Base-by-base conservation (phyloP, 1,140 invertebrate genomes). In the Phocides pigmalion region DNA sequence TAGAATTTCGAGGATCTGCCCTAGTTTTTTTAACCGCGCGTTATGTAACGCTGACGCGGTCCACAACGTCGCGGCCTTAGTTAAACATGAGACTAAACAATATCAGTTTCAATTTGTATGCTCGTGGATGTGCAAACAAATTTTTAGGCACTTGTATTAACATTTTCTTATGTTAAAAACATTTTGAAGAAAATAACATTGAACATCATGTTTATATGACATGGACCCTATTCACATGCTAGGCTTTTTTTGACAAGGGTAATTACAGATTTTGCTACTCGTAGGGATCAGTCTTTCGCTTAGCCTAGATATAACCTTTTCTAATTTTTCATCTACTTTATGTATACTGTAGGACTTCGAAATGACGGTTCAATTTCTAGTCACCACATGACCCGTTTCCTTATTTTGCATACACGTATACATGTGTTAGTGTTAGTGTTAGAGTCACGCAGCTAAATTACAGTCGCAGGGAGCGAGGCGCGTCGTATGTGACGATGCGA, bases 1-100 rank as follows among this genome's bases (percentile, higher is more conserved):
- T 86, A 87, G 75, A 84, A 78, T 84, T 87, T 87, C 68, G 83
- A 87, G 74, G 82, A 79, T 84, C 75, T 78, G 84, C 64, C 83
- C 84, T 76, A 89, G 72, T 80, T 89, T 84, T 82, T 56, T 76
- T 68, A 35, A 47, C 22, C 42, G 58, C 56, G 32, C 47, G 63
- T 76, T 78, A 68, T 64, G 46, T 73, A 77, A 74, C 16, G 17
- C 28, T 50, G 32, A 66, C 59, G 50, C 44, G 62, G 56, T 50
- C 54, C 35, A 64, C 66, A 51, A 44, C 54, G 46, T 47, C 17
- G 28, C 51, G 35, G 37, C 11, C 32, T 35, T 35, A 35, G 25
- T n/a, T n/a, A n/a, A n/a, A 8, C 59, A 28, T 46, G 42, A 35
- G 37, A 9, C 19, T 41, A 12, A 53, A 37, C n/a, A 14, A 37